Conservation (phyloP, 2,113 vertebrate species). For the Orycteropus afer region DNA sequence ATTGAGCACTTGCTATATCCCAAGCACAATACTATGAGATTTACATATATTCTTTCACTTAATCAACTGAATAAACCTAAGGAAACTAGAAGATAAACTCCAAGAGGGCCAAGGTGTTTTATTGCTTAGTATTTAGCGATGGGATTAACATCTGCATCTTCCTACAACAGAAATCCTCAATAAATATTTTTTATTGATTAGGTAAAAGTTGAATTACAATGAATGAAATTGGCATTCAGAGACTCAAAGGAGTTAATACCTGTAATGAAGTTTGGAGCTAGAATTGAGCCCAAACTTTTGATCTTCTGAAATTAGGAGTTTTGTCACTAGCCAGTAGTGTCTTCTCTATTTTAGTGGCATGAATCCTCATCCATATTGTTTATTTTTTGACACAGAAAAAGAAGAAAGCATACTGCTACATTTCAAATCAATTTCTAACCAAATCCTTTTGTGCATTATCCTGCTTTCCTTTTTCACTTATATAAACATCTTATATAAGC, state of each 20-base stretch:
- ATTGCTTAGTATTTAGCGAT: neutral
- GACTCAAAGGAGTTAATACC: neutral
- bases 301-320: neutral
- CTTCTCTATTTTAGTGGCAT: neutral
- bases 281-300: neutral
- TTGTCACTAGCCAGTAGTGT: neutral
- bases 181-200: neutral
- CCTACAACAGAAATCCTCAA: neutral
- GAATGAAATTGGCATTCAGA: neutral
- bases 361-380: neutral
- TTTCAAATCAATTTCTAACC: neutral
- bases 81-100: conserved; percentile 19
- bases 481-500: too few relatives aligned
- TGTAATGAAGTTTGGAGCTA: neutral
- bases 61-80: conserved; percentile 48
- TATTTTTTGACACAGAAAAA: neutral
- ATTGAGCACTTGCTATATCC: neutral
- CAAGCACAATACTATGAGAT: neutral
- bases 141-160: conserved; percentile 42
- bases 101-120: neutral
- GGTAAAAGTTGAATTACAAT: conserved; percentile 29
- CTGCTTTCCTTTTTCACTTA: neutral
- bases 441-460: neutral
- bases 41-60: neutral
- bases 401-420: neutral